Conservation (phyloP, 2,888 invertebrate species). For the Catonia carolina region DNA sequence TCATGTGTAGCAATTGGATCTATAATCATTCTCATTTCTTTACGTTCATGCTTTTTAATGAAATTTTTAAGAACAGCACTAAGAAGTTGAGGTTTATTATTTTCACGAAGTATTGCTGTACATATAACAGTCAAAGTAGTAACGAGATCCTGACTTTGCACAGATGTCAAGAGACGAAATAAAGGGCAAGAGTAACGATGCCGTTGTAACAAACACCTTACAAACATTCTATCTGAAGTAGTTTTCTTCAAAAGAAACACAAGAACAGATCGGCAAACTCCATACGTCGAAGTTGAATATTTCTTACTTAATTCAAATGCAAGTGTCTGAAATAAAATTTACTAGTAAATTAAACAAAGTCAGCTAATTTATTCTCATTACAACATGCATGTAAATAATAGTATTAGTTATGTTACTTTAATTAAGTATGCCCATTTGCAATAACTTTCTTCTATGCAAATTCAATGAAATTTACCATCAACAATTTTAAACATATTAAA, state of each 20-base stretch:
- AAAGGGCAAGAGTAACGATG: slow-evolving; percentile 31
- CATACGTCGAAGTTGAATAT: neutral
- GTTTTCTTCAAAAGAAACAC: slow-evolving; percentile 26
- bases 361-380: no score
- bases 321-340: slow-evolving; percentile 27
- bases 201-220: slow-evolving; percentile 23
- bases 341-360: no score
- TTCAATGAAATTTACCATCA: no score
- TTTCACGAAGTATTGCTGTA: slow-evolving; percentile 4
- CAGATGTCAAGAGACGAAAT: slow-evolving; percentile 29
- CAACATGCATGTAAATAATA: no score
- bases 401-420: no score
- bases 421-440: no score
- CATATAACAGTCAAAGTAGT: slow-evolving; percentile 9
- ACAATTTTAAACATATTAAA: no score
- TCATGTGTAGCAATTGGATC: slow-evolving; percentile 6
- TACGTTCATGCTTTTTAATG: slow-evolving; percentile 16
- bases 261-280: slow-evolving; percentile 25
- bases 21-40: neutral
- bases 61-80: slow-evolving; percentile 26
- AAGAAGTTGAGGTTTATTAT: slow-evolving; percentile 27
- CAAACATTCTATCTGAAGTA: slow-evolving; percentile 25
- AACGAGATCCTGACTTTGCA: slow-evolving; percentile 11
- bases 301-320: slow-evolving; percentile 14
- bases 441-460: no score